Evolutionary conservation across 23 tunicate species (phyloP).

Genomic region (Trididemnum nubilum): DNA sequence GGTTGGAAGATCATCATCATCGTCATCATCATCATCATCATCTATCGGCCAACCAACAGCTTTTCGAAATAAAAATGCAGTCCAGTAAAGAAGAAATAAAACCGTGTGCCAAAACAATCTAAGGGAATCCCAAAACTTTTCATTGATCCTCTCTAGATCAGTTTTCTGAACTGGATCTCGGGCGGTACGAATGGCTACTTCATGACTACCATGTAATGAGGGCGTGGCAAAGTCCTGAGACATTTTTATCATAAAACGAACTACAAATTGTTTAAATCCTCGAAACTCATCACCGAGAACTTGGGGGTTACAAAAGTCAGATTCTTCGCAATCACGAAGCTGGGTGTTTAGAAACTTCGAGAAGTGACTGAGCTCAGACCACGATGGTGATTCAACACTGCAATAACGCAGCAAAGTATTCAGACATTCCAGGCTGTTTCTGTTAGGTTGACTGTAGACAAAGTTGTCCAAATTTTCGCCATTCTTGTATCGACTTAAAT

Average conservation of each 20-base stretch:
- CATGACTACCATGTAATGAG: conserved; percentile 32
- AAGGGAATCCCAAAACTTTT: too few relatives aligned
- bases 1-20: not conserved
- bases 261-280: conserved; percentile 45
- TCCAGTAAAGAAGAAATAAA: too few relatives aligned
- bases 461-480: conserved; percentile 20
- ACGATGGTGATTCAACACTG: conserved; percentile 23
- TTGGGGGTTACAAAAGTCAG: conserved; percentile 30
- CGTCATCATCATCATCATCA: not conserved
- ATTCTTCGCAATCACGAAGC: conserved; percentile 43
- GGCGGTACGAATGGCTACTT: not conserved
- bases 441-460: not conserved
- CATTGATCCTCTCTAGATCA: too few relatives aligned
- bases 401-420: conserved; percentile 25
- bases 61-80: too few relatives aligned
- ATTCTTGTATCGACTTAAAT: not conserved
- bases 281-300: not conserved
- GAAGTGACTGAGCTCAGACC: conserved; percentile 55
- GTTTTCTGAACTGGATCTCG: not conserved
- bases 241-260: conserved; percentile 69
- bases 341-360: conserved; percentile 45
- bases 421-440: conserved; percentile 12
- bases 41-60: too few relatives aligned
- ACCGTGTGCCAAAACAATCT: too few relatives aligned
- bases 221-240: conserved; percentile 81